Base-by-base conservation (phyloP, 53 echinoderm and acorn worm genomes). In the Apostichopus leukothele region DNA sequence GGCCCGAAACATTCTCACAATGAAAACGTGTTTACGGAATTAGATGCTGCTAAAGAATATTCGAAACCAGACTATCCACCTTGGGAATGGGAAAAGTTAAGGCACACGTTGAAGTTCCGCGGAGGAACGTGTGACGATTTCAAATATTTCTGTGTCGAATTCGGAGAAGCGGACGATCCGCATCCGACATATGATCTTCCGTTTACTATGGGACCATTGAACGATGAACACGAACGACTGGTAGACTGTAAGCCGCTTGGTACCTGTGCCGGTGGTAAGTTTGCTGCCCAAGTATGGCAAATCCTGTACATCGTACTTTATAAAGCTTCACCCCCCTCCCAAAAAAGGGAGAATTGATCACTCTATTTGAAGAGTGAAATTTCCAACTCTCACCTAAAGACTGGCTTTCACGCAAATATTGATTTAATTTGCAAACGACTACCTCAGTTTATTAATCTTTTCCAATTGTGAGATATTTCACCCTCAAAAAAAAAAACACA, bases 131-230 rank as follows among this genome's bases (percentile, higher is more conserved):
- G 86, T n/a, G 68, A 86, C 5, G 86, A 86, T 50, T 86, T 10
- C 71, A 26, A 67, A 22, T 86, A 23, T 26, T 86, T 86, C 16
- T 86, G 86, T 66, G 67, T 86, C 14, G 86, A 86, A 67, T 86
- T 86, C 14, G 39, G 50, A 60, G 7, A 67, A 26, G 86, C 60
- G 7, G 86, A 86, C 0, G 9, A 67, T 60, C 67, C 86, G 3
- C 55, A 16, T 14, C 51, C 67, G 21, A 50, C 51, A 8, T 67
- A 86, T 6, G 51, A 86, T 7, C 14, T 86, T 5, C 7, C 12
- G 4, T 67, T 71, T n/a, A 14, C 26, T 6, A 26, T 86, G 10
- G 11, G 39, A 51, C 16, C 86, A 3, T 18, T 67, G 5, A 8
- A 67, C 50, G 22, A 67, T 18, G 86, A 86, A 11, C 12, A 50